Evolutionary conservation across 37 sponge, comb jelly and placozoan species (phyloP), one percentile per base, ranked within the genome.

Genomic region (Aphrocallistes beatrix): DNA sequence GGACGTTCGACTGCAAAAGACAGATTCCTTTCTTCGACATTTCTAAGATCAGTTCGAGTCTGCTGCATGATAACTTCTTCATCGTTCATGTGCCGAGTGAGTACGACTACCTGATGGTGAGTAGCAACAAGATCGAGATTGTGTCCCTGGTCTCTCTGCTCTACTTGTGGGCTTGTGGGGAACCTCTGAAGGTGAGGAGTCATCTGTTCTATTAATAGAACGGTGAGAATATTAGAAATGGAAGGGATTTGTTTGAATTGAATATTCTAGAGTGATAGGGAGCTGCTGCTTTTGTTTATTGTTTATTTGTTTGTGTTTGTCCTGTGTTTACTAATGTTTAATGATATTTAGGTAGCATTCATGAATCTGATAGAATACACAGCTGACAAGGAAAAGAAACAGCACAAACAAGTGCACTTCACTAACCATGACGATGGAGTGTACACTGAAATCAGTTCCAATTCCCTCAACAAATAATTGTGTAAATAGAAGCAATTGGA

Each of bases 1-100:
- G 25, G 19, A 39, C 83, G 1, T 39, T 23, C 28, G 42, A 82
- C 3, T 82, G 83, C 42, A 82, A 82, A 17, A 32, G 83, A 34
- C 83, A 39, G 25, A 82, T 82, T 82, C 40, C 83, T 25, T 82
- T 82, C 37, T 39, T 34, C 42, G 42, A 39, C 37, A 82, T 82
- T n/a, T 39, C 40, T 82, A 38, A 82, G 19, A 39, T 88, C 1
- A 88, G 83, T 82, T 60, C 84, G 81, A 88, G 88, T 37, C 45
- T 75, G 37, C 51, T 88, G 1, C 88, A 83, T 32, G 88, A 88
- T 60, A 88, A 88, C 88, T 88, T 88, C 85, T 88, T 88, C 38
- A 84, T 88, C 10, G 51, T 88, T 23, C 83, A 83, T 51, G 88
- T 88, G 34, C 88, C 88, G 0, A 38, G 60, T 25, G 88, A 88